Evolutionary conservation across 1,140 invertebrate genomes (phyloP), one percentile per base, ranked within the genome.

Genomic region (Pygmarrhopalites habei): DNA sequence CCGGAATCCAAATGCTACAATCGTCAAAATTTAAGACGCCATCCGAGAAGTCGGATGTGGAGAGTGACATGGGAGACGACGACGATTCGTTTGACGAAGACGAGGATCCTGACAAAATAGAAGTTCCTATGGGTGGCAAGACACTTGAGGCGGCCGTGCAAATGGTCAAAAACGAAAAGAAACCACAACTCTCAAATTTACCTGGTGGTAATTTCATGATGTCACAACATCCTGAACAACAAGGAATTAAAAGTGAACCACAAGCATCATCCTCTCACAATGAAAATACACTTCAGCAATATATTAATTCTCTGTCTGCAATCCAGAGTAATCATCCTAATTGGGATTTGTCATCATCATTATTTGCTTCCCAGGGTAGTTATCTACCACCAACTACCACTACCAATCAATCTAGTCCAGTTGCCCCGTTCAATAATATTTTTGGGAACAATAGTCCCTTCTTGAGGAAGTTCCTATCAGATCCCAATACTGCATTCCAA

Each of bases 71-170:
- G 19, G 53, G 19, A 29, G 65, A n/a, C n/a, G n/a, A n/a, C n/a
- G n/a, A 63, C 26, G 65, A 63, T 1, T 62, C 61, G 0, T 64
- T 58, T 52, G 62, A 59, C 53, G 69, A 68, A 28, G 62, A 60
- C 30, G 65, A 67, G 7, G 89, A 92, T 82, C 89, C 89, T 60
- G 89, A 92, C 75, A 89, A 88, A 78, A 88, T 90, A 76, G 86
- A 90, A 83, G 87, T 92, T 41, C 88, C 88, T 75, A 88, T 88
- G 0, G 71, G 71, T 23, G 71, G 71, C 1, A 66, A 52, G 23
- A 65, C 59, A 0, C 41, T 72, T 17, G 58, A 62, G 51, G 60
- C 61, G 7, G 21, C 62, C 2, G 51, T 62, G 21, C 49, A 61
- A 12, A 35, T 49, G 21, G 57, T 35, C 23, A 60, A 60, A 25